phyloP scores from a whole-genome alignment of 2,888 invertebrate species.

The Mythimna pallens region DNA sequence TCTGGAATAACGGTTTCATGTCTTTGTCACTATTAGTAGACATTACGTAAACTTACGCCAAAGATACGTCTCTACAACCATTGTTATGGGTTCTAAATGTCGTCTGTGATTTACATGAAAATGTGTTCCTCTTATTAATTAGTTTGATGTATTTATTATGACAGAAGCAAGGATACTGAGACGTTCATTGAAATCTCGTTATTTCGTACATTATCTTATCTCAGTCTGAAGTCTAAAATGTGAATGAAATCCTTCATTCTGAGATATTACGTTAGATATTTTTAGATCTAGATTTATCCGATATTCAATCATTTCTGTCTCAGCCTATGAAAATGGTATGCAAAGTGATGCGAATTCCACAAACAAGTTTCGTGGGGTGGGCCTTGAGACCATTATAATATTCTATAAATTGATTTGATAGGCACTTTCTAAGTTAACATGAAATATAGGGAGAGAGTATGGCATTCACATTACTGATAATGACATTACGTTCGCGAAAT shows the following conservation, averaged over 20 bases:
- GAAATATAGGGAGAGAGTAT: constrained; percentile 59
- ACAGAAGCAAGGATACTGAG: constrained; percentile 34
- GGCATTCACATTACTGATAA: constrained; percentile 61
- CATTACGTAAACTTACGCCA: constrained; percentile 33
- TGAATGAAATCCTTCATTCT: constrained; percentile 46
- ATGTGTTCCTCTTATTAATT: constrained; percentile 34
- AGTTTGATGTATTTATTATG: constrained; percentile 45
- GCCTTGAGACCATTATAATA: constrained; percentile 27
- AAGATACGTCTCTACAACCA: constrained; percentile 32
- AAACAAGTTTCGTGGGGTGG: constrained; percentile 33
- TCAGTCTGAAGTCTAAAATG: constrained; percentile 49
- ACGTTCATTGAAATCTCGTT: constrained; percentile 42
- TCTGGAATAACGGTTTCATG: constrained; percentile 19
- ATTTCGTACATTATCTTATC: constrained; percentile 35
- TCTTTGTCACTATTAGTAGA: constrained; percentile 48
- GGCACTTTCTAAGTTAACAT: constrained; percentile 48
- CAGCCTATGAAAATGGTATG: constrained; percentile 40
- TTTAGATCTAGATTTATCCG: constrained; percentile 34
- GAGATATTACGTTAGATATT: constrained; percentile 22
- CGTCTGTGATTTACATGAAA: constrained; percentile 56
- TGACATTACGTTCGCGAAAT: constrained; percentile 76
- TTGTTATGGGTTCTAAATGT: constrained; percentile 49
- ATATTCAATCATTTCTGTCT: constrained; percentile 34
- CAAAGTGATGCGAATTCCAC: constrained; percentile 45
- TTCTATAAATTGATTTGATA: constrained; percentile 33